Base-by-base conservation (phyloP, 2,888 invertebrate species). In the Drosophila yooni region DNA sequence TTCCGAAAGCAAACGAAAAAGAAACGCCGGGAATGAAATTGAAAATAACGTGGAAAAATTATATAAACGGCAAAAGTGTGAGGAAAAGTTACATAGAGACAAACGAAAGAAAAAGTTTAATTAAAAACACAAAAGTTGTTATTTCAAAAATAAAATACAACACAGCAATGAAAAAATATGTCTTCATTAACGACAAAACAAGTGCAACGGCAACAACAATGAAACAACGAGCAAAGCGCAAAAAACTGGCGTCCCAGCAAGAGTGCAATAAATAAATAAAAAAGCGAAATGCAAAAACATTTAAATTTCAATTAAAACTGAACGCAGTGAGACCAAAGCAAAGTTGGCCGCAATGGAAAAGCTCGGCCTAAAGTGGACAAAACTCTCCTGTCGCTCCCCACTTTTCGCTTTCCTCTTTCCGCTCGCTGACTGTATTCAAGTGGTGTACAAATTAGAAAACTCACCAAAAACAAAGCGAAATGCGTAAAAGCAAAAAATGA, bases 251-350 rank as follows among this genome's bases (percentile, higher is more conserved):
- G 15, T 50, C 67, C 31, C 27, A 52, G 58, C 56, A 61, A 74
- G 43, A 62, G 79, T 65, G 75, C 78, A 78, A 78, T 78, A 87
- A 83, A 83, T 80, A 83, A 86, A 82, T 73, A 79, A 77, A 74
- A 75, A 74, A 46, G 81, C 65, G n/a, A 76, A 81, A 79, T 79
- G 86, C 74, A 85, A 87, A 83, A 89, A 82, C 89, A 88, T 89
- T 89, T 87, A 89, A 90, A 88, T 89, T 89, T 89, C 90, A 87
- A 88, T 90, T 88, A 90, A 83, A 85, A 80, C 60, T 64, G 68
- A 75, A 62, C 63, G 71, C 46, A 34, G 27, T 11, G 25, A 46
- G 25, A 46, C 33, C 48, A 65, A 60, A 61, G 67, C 40, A 60
- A 81, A 78, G 76, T 82, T 69, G 71, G 65, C 43, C 38, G 66